phyloP scores from a whole-genome alignment of 2,797 vertebrate species.

The Epinephelus awoara region DNA sequence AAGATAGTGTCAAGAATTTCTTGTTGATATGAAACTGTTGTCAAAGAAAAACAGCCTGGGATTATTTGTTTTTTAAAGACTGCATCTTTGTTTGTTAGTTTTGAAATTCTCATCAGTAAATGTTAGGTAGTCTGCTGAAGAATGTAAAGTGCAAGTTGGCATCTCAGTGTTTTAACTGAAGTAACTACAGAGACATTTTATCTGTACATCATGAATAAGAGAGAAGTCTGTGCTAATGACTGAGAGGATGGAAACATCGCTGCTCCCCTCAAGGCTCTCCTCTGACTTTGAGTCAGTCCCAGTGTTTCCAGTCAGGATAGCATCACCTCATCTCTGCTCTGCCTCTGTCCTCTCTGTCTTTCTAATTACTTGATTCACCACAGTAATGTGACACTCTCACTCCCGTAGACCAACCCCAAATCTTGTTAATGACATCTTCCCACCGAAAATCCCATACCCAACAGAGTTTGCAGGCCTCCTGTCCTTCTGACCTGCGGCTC shows the following conservation, averaged over 20 bases:
- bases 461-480: conserved; percentile 4
- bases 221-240: background rate
- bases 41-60: no score
- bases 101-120: no score
- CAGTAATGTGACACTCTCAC: conserved; percentile 15
- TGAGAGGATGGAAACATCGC: conserved; percentile 5
- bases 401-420: conserved; percentile 3
- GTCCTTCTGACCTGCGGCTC: background rate
- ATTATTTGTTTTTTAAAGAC: no score
- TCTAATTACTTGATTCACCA: conserved; percentile 35
- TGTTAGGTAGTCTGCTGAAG: no score
- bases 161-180: background rate
- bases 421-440: conserved; percentile 17
- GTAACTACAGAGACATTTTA: background rate
- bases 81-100: no score
- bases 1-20: no score
- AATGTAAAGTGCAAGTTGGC: background rate
- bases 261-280: background rate
- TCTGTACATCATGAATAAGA: background rate
- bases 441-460: conserved; percentile 19
- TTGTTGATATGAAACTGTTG: no score
- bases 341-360: conserved; percentile 15
- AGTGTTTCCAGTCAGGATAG: background rate
- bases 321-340: conserved; percentile 7
- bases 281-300: conserved; percentile 3